phyloP scores from a whole-genome alignment of 2,797 vertebrate genomes.

The Neopelma chrysocephalum region DNA sequence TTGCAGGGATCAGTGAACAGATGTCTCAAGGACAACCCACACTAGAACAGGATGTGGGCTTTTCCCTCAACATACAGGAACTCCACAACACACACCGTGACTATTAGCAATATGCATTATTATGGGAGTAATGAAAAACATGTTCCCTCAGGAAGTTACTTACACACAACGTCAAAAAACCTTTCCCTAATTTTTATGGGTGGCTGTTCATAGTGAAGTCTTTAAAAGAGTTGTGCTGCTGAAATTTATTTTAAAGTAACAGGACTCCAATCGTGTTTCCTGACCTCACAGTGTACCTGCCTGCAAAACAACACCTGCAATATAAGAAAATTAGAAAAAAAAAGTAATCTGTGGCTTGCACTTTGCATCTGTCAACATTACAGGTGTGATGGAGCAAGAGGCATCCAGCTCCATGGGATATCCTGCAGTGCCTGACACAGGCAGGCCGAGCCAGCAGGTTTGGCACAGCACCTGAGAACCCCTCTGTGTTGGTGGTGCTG shows the following conservation, averaged over 20 bases:
- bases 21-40: background rate
- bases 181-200: background rate
- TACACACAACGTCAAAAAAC: background rate
- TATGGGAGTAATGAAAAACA: slow-evolving; percentile 19
- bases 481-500: background rate
- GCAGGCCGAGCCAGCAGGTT: background rate
- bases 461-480: background rate
- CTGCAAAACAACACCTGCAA: background rate
- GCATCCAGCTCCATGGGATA: background rate
- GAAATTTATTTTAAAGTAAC: background rate
- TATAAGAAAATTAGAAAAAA: background rate
- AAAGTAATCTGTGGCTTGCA: background rate
- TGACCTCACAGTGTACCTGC: background rate
- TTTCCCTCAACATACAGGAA: background rate
- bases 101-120: background rate
- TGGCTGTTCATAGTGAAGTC: background rate
- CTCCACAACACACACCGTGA: background rate
- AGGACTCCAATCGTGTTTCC: background rate
- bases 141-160: background rate
- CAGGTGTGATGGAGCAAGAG: background rate
- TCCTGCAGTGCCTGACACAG: background rate
- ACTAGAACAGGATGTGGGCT: slow-evolving; percentile 17
- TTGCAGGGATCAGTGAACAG: background rate
- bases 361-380: background rate
- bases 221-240: background rate